Evolutionary conservation across 2,797 vertebrate genomes (phyloP).

Genomic region (Enteromius fasciolatus): DNA sequence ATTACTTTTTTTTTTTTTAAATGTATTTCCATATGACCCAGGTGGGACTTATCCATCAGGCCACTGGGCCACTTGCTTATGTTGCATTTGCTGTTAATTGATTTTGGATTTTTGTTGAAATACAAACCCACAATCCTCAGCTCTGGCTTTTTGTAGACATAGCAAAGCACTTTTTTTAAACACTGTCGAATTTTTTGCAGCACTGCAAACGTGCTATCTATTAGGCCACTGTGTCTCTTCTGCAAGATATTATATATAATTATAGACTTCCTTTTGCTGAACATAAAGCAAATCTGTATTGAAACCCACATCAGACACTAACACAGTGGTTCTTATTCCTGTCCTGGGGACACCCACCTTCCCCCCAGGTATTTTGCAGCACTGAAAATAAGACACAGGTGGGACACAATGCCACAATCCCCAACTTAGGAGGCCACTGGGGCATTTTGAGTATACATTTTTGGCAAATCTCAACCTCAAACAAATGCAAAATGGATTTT

Average conservation of each 20-base stretch:
- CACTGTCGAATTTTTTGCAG: background rate
- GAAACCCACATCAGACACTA: background rate
- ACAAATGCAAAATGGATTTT: background rate
- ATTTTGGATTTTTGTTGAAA: background rate
- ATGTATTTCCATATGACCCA: conserved; percentile 34
- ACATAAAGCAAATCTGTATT: background rate
- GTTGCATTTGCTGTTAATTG: background rate
- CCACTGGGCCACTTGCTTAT: background rate
- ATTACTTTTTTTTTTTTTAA: background rate
- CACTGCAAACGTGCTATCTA: background rate
- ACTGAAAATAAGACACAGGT: background rate
- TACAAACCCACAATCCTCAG: conserved; percentile 56
- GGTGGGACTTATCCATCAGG: conserved; percentile 56
- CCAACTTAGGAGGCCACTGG: background rate
- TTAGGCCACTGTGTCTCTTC: background rate
- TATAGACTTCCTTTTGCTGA: background rate
- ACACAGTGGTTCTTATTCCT: background rate
- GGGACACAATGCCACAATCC: background rate
- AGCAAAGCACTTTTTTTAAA: background rate
- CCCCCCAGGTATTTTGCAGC: background rate
- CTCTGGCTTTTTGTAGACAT: conserved; percentile 11
- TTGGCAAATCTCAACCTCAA: background rate
- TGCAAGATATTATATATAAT: background rate
- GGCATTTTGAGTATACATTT: background rate
- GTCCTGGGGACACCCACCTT: background rate